Base-by-base conservation (phyloP, 2,888 invertebrate genomes). In the Ptychoptera albimana region DNA sequence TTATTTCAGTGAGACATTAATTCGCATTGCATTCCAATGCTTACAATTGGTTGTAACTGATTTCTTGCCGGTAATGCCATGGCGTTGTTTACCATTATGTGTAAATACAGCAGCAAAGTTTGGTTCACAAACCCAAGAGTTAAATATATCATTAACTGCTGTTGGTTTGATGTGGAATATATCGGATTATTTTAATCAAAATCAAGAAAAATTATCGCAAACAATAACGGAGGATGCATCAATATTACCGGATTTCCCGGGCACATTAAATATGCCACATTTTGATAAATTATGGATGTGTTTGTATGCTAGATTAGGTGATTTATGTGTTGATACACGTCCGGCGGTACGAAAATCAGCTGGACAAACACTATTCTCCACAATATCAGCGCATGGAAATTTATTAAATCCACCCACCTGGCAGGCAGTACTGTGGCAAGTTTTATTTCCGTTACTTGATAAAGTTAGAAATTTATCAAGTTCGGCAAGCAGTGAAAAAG, bases 151-250 rank as follows among this genome's bases (percentile, higher is more conserved):
- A 29, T 73, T 98, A 36, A 96, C 96, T 6, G 94, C 97, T 37
- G 88, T 98, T 43, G 96, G 96, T 13, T 71, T 94, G 43, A 84
- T 96, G 88, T 97, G 96, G 97, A 97, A 96, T 63, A 93, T 97
- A 56, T 92, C 94, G 0, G 97, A 97, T 68, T 94, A 92, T 62
- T 82, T 96, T 56, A 92, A 85, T 69, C 93, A 94, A 74, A 93
- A 93, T 63, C 84, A 89, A 57, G 85, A 87, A 52, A 84, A 84
- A 64, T 65, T 89, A 39, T 77, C 78, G 54, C 74, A 75, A 45
- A 80, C 82, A 14, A 67, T 87, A 48, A 75, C 77, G 30, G 79
- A 76, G 53, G 86, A 88, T 57, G 69, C 73, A 8, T 73, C 77
- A n/a, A 79, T 84, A 31, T 77, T 84, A 52, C 87, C 86, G 2